phyloP scores from a whole-genome alignment of 2,113 vertebrate species.

The Callipepla squamata region DNA sequence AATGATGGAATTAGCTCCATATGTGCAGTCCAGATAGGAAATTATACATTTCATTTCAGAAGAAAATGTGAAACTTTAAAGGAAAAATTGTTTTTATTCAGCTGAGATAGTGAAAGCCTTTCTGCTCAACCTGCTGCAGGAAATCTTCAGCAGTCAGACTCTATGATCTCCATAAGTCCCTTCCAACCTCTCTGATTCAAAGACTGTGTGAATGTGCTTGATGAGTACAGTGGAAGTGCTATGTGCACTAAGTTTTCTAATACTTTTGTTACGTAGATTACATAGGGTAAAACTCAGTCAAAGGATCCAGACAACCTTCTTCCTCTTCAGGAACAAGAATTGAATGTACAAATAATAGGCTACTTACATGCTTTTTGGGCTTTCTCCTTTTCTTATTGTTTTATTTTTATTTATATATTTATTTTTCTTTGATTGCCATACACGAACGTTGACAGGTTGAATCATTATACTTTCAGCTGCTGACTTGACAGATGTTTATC shows the following conservation, averaged over 20 bases:
- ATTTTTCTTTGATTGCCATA: not conserved
- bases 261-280: not conserved
- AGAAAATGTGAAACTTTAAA: not conserved
- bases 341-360: not conserved
- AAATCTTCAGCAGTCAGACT: no score
- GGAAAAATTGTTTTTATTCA: not conserved
- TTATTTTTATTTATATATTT: no score
- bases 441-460: not conserved
- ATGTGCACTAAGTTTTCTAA: not conserved
- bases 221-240: not conserved
- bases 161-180: no score
- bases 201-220: not conserved
- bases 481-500: constrained; percentile 19
- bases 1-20: not conserved
- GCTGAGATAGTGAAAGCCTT: not conserved
- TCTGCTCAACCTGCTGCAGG: no score
- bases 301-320: not conserved
- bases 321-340: not conserved
- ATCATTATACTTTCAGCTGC: constrained; percentile 10
- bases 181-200: no score
- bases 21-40: not conserved
- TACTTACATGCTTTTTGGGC: not conserved
- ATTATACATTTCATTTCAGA: not conserved
- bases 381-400: not conserved
- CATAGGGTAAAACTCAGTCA: not conserved